phyloP scores from a whole-genome alignment of 1,140 invertebrate species.

The fruit fly (Drosophila melanogaster) region Release_6_plus_ISO1_MT NT_033779.5:10122001-10122500 shows the following conservation, averaged over 20 bases:
- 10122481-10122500: background rate
- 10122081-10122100: no score
- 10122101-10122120: no score
- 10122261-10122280: background rate
- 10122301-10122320: background rate
- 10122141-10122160: no score
- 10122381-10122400: background rate
- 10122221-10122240: background rate
- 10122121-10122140: no score
- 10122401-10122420: background rate
- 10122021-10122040: conserved; percentile 88
- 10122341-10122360: background rate
- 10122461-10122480: background rate
- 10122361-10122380: conserved; percentile 1
- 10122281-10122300: background rate
- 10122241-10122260: background rate
- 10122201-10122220: no score
- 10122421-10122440: background rate
- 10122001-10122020: conserved; percentile 89
- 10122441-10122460: background rate
- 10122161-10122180: no score
- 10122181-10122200: no score
- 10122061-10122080: no score
- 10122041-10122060: conserved; percentile 34
- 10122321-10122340: background rate